Conservation (phyloP, 2,113 vertebrate species). For the Dipodomys spectabilis region DNA sequence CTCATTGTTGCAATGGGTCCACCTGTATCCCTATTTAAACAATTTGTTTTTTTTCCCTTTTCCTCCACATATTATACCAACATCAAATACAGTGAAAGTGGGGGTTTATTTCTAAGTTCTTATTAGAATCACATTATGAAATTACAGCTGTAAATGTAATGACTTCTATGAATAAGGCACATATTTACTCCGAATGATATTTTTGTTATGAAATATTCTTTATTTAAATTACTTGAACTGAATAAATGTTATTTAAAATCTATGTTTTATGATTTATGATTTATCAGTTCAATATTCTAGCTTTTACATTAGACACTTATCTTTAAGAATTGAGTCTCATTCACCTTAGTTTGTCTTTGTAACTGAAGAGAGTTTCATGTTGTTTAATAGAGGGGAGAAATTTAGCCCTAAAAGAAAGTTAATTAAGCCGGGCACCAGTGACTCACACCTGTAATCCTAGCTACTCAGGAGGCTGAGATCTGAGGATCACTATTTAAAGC, state of each 20-base stretch:
- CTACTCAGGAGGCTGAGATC: too few relatives aligned
- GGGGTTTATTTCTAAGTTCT: not conserved
- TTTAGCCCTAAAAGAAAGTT: not conserved
- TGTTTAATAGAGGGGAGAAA: not conserved
- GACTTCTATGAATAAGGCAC: not conserved
- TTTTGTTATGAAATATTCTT: not conserved
- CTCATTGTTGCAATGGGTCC: too few relatives aligned
- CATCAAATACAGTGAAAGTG: too few relatives aligned
- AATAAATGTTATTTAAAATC: not conserved
- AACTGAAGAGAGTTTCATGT: not conserved
- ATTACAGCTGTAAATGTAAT: not conserved
- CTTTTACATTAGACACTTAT: not conserved
- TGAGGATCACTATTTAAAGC: too few relatives aligned
- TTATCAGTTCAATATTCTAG: not conserved
- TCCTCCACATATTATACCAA: too few relatives aligned
- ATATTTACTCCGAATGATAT: not conserved
- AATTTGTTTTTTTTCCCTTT: too few relatives aligned
- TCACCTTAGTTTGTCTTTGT: not conserved
- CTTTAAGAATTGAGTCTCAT: not conserved
- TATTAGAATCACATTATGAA: not conserved
- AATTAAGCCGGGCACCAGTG: not conserved
- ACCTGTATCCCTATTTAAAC: too few relatives aligned
- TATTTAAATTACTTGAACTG: not conserved
- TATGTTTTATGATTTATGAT: not conserved
- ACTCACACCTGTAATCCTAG: too few relatives aligned